Conservation (phyloP, 1,140 invertebrate species). For the Neoseiulus cucumeris region DNA sequence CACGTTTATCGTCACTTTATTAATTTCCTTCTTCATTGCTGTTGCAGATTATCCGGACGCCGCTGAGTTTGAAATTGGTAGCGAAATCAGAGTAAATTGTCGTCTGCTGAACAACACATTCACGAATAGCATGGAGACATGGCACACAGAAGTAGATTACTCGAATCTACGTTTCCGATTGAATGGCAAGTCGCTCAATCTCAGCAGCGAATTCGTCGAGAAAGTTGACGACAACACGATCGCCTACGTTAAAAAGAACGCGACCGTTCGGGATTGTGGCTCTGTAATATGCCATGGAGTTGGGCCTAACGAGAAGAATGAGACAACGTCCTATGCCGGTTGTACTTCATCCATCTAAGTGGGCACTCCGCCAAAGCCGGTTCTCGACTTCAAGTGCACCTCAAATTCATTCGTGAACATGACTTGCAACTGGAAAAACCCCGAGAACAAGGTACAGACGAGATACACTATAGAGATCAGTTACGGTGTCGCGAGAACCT, state of each 20-base stretch:
- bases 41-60: too few relatives aligned
- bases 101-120: too few relatives aligned
- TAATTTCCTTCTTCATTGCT: too few relatives aligned
- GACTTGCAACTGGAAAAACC: background rate
- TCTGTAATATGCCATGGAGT: background rate
- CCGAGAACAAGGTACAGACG: background rate
- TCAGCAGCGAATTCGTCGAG: background rate
- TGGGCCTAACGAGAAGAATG: background rate
- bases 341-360: background rate
- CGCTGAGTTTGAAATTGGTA: too few relatives aligned
- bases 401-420: background rate
- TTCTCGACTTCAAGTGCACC: background rate
- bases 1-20: too few relatives aligned
- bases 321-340: background rate
- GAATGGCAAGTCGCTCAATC: too few relatives aligned
- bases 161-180: too few relatives aligned
- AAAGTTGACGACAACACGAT: background rate
- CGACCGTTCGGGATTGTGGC: background rate
- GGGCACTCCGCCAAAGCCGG: background rate
- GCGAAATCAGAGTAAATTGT: too few relatives aligned
- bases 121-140: too few relatives aligned
- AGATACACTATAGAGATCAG: background rate
- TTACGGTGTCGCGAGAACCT: background rate
- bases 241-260: background rate
- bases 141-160: too few relatives aligned